These are phyloP conservation scores for Glaucidium brasilianum DNA, from an alignment of 2,113 vertebrate species.

Conservation along the genomic window DNA sequence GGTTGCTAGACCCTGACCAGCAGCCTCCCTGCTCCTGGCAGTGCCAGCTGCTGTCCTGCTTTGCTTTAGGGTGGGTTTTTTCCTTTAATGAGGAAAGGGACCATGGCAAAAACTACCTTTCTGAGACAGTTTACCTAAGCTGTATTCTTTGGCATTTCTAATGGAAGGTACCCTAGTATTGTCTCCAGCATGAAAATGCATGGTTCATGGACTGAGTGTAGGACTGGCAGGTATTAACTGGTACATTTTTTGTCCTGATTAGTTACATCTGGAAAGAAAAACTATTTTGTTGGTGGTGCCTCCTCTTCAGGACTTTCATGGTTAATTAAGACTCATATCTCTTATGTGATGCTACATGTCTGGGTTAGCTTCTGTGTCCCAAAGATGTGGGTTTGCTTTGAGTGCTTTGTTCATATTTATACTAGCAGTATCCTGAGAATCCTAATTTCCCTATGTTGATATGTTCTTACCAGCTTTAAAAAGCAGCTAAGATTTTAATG, in stretches of 20 bases:
- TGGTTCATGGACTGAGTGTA: not conserved
- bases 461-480: not conserved
- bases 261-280: not conserved
- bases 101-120: not conserved
- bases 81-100: not conserved
- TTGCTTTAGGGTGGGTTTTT: not conserved
- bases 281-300: not conserved
- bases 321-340: not conserved
- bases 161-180: not conserved
- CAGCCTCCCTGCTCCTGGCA: not conserved
- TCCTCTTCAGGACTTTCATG: not conserved
- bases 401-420: not conserved
- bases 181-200: not conserved
- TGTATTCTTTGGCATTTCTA: not conserved
- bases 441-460: not conserved
- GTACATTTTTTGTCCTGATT: not conserved
- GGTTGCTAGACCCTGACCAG: not conserved
- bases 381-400: not conserved
- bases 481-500: not conserved
- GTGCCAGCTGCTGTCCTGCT: not conserved
- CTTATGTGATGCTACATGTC: not conserved
- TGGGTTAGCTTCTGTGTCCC: not conserved
- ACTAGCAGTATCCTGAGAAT: not conserved
- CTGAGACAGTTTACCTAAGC: not conserved
- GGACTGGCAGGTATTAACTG: not conserved